These are phyloP conservation scores for Montipora sp. DNA, from an alignment of 64 coral and sea anemone species.

Conservation along the genomic window DNA sequence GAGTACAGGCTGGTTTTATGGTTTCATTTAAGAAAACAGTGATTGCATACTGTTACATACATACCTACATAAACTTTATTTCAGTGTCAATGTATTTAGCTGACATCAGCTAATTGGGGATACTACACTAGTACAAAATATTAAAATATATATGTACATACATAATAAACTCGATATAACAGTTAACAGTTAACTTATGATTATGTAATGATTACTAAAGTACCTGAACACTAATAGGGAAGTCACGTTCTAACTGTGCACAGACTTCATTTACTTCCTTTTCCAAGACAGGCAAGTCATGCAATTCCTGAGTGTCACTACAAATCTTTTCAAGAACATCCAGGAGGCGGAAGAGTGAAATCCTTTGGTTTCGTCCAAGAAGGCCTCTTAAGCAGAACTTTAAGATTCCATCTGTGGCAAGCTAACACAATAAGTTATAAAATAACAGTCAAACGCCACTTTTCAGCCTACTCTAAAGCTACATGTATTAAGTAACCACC, in stretches of 20 bases:
- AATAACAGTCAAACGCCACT: too few species aligned
- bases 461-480: too few species aligned
- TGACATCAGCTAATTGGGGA: not conserved
- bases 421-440: not conserved
- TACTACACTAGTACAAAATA: not conserved
- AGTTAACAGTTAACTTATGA: not conserved
- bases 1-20: constrained; percentile 5
- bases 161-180: not conserved
- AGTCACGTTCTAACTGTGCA: not conserved
- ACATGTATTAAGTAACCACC: too few species aligned
- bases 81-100: not conserved
- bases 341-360: not conserved
- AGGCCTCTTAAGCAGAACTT: constrained; percentile 58
- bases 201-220: not conserved
- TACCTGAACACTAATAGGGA: constrained; percentile 31
- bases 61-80: not conserved
- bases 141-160: constrained; percentile 1
- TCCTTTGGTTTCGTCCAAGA: not conserved
- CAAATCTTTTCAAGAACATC: not conserved
- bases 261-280: not conserved
- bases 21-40: not conserved
- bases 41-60: not conserved
- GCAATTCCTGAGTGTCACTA: not conserved
- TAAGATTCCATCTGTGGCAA: constrained; percentile 51
- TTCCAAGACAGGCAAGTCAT: not conserved